A percentile compares a stretch with the other conserved stretches of the same genome.
phyloP scores from a whole-genome alignment of 2,888 invertebrate species.

The Melanargia galathea region DNA sequence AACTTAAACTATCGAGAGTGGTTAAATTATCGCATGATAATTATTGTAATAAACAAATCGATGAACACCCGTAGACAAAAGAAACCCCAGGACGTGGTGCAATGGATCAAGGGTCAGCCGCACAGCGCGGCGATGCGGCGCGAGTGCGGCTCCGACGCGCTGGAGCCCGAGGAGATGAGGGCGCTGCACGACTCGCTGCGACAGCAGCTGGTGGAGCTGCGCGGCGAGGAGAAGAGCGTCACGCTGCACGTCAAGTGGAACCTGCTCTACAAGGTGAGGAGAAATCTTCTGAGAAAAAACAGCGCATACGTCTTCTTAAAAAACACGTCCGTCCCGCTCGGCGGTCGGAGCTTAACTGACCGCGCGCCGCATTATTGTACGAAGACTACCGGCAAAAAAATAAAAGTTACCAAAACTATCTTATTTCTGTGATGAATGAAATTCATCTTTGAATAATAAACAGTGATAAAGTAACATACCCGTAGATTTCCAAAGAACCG shows the following conservation, averaged over 20 bases:
- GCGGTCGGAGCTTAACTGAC: neutral
- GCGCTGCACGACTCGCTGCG: slow-evolving; percentile 61
- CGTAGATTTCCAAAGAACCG: too few species aligned
- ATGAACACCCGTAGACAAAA: slow-evolving; percentile 52
- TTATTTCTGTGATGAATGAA: too few species aligned
- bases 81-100: slow-evolving; percentile 76
- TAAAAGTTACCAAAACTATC: too few species aligned
- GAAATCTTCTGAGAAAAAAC: too few species aligned
- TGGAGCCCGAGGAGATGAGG: slow-evolving; percentile 85
- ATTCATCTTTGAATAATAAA: too few species aligned
- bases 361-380: too few species aligned
- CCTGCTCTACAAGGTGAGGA: slow-evolving; percentile 85
- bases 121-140: slow-evolving; percentile 83
- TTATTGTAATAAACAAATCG: too few species aligned
- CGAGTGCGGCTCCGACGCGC: slow-evolving; percentile 86
- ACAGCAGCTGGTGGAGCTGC: slow-evolving; percentile 56
- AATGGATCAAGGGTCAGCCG: slow-evolving; percentile 89
- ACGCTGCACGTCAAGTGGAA: slow-evolving; percentile 91
- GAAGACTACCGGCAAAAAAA: too few species aligned
- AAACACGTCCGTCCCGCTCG: neutral
- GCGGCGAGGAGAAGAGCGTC: slow-evolving; percentile 71
- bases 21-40: too few species aligned
- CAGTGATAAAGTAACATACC: too few species aligned
- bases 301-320: neutral
- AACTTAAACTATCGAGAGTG: too few species aligned